Evolutionary conservation across 2,888 invertebrate genomes (phyloP).

Genomic region (Eugnorisma glareosa): DNA sequence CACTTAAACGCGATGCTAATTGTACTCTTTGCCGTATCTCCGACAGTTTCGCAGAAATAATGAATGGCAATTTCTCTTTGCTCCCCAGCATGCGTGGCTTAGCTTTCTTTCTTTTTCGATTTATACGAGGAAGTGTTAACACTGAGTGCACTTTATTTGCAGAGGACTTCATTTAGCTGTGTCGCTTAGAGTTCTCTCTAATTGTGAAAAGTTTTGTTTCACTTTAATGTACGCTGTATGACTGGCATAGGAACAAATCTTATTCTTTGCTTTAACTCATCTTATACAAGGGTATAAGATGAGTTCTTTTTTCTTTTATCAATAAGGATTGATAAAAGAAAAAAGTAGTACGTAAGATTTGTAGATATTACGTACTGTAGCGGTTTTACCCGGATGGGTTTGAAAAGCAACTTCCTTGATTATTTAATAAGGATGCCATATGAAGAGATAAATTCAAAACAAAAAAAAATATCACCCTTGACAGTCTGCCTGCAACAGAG

Average conservation of each 20-base stretch:
- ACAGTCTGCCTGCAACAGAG: neutral
- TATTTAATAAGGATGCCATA: neutral
- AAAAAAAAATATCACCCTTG: too few relatives aligned
- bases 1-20: slow-evolving; percentile 51
- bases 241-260: neutral
- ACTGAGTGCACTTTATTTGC: slow-evolving; percentile 28
- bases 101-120: slow-evolving; percentile 20
- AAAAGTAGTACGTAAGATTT: neutral
- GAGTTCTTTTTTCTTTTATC: too few relatives aligned
- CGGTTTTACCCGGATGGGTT: neutral
- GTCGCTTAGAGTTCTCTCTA: neutral
- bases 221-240: neutral
- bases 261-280: neutral
- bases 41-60: slow-evolving; percentile 43
- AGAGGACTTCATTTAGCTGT: slow-evolving; percentile 18
- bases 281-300: too few relatives aligned
- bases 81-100: slow-evolving; percentile 34
- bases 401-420: neutral
- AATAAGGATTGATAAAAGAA: too few relatives aligned
- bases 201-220: neutral
- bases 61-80: slow-evolving; percentile 44
- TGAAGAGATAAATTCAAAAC: neutral
- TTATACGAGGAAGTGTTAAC: slow-evolving; percentile 32
- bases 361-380: neutral
- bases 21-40: slow-evolving; percentile 49